Evolutionary conservation across 2,888 invertebrate species (phyloP).

Genomic region (Herminia tarsipennalis): DNA sequence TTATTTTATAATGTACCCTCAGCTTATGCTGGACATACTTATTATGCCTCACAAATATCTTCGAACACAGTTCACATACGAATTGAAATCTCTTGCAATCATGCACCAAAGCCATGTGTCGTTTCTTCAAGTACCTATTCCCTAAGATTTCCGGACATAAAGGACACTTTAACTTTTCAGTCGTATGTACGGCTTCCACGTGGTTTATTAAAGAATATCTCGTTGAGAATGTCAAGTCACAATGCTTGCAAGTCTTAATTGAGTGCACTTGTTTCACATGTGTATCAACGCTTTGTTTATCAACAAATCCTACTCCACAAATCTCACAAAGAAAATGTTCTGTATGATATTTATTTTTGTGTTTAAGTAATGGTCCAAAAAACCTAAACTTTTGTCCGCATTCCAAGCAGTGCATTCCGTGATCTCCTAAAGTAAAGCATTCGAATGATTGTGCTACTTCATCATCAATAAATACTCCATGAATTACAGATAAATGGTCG

Average conservation of each 20-base stretch:
- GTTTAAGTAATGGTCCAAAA: slow-evolving; percentile 56
- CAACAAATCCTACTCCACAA: slow-evolving; percentile 59
- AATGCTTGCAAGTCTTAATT: slow-evolving; percentile 53
- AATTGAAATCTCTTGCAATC: slow-evolving; percentile 37
- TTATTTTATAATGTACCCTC: slow-evolving; percentile 48
- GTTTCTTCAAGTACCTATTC: slow-evolving; percentile 37
- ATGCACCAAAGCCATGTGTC: slow-evolving; percentile 45
- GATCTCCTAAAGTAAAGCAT: slow-evolving; percentile 54
- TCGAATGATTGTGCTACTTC: slow-evolving; percentile 40
- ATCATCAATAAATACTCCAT: slow-evolving; percentile 39
- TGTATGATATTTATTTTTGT: slow-evolving; percentile 52
- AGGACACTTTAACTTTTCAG: slow-evolving; percentile 28
- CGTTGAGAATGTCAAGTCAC: slow-evolving; percentile 38
- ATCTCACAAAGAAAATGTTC: slow-evolving; percentile 55
- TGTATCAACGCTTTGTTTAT: slow-evolving; percentile 47
- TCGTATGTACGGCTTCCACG: slow-evolving; percentile 26
- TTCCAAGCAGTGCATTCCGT: slow-evolving; percentile 53
- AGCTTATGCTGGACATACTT: slow-evolving; percentile 48
- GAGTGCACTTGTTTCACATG: slow-evolving; percentile 53
- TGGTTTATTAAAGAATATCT: slow-evolving; percentile 31
- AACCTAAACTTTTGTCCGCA: slow-evolving; percentile 59
- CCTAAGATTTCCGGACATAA: slow-evolving; percentile 35
- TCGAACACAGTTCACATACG: slow-evolving; percentile 62
- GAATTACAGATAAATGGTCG: slow-evolving; percentile 43
- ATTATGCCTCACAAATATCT: slow-evolving; percentile 43